phyloP scores from a whole-genome alignment of 2,888 invertebrate species.

The Elaeidobius kamerunicus region DNA sequence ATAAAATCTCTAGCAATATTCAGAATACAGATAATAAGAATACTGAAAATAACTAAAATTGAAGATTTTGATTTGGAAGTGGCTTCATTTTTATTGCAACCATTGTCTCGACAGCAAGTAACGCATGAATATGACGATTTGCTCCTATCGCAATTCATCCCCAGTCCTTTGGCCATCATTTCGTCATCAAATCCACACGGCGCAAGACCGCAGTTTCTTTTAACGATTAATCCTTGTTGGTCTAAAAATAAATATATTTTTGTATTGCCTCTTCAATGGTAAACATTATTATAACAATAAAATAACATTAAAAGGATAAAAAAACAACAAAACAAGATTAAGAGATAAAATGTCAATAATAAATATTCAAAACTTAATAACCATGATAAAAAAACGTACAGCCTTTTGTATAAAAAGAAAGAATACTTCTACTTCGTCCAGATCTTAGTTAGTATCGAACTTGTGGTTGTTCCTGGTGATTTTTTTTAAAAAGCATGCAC shows the following conservation, averaged over 20 bases:
- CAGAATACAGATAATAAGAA: conserved; percentile 18
- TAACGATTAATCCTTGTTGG: conserved; percentile 45
- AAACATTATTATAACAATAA: too few relatives aligned
- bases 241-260: conserved; percentile 41
- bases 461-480: too few relatives aligned
- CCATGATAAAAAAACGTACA: too few relatives aligned
- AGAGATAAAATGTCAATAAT: too few relatives aligned
- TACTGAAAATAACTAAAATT: conserved; percentile 5
- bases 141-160: conserved; percentile 47
- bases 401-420: too few relatives aligned
- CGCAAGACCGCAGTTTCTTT: conserved; percentile 50
- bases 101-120: conserved; percentile 48
- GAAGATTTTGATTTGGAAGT: not conserved
- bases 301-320: too few relatives aligned
- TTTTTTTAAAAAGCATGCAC: too few relatives aligned
- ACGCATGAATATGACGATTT: conserved; percentile 49
- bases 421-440: too few relatives aligned
- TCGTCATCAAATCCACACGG: conserved; percentile 50
- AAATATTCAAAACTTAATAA: too few relatives aligned
- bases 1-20: conserved; percentile 25
- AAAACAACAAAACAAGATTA: too few relatives aligned
- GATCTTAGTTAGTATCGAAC: too few relatives aligned
- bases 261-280: too few relatives aligned
- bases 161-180: conserved; percentile 46
- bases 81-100: conserved; percentile 46